Conservation (phyloP, 1,140 invertebrate species). For the Saccostrea echinata region DNA sequence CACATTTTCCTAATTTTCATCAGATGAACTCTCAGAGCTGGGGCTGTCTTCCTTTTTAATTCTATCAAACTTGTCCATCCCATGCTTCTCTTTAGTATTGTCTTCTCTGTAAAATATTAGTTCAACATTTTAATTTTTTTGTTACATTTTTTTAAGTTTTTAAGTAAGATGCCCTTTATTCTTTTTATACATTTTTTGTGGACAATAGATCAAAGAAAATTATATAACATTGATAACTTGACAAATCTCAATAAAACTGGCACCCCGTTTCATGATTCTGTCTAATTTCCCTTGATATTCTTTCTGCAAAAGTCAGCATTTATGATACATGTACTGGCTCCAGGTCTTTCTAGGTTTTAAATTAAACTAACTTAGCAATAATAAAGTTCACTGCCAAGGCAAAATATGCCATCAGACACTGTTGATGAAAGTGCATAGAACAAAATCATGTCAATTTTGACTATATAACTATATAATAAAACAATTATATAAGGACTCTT, state of each 20-base stretch:
- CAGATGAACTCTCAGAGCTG: neutral
- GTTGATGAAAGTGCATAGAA: too few species aligned
- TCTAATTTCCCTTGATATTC: neutral
- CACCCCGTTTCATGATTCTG: neutral
- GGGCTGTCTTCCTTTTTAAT: neutral
- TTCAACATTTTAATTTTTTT: neutral
- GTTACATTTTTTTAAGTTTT: neutral
- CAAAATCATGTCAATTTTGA: too few species aligned
- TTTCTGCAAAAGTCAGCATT: too few species aligned
- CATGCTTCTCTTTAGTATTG: neutral
- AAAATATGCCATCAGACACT: too few species aligned
- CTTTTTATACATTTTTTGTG: neutral
- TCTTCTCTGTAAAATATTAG: neutral
- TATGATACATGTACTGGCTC: too few species aligned
- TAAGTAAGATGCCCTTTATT: neutral
- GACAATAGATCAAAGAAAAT: neutral
- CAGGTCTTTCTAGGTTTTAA: too few species aligned
- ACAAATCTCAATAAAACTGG: neutral
- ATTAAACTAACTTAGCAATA: too few species aligned
- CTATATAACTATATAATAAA: too few species aligned
- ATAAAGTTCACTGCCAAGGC: too few species aligned
- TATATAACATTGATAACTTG: neutral
- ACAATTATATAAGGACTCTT: too few species aligned
- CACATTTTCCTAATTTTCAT: neutral
- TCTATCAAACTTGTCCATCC: constrained; percentile 12